A percentile compares a stretch with the other conserved stretches of the same genome.
Conservation (phyloP, 2,888 invertebrate genomes). For the Drosophila basisetae region DNA sequence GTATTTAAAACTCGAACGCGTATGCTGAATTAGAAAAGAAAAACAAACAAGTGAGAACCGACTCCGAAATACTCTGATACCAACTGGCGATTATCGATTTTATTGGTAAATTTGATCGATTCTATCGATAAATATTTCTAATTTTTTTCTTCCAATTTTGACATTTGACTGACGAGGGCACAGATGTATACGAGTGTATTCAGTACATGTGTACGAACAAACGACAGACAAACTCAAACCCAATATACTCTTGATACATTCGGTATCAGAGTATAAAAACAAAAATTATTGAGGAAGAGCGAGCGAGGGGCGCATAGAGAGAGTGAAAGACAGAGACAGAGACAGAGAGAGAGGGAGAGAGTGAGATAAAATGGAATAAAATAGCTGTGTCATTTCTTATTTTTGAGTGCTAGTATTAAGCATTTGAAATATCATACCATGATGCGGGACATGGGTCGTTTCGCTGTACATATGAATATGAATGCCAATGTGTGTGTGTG, state of each 20-base stretch:
- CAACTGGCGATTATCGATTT: background rate
- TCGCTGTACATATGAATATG: conserved; percentile 21
- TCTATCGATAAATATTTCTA: too few species aligned
- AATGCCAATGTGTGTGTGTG: conserved; percentile 25
- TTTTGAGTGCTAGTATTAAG: conserved; percentile 79
- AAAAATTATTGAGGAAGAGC: background rate
- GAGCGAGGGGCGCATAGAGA: background rate
- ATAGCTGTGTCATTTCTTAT: conserved; percentile 74
- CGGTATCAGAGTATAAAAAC: background rate
- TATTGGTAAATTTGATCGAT: background rate
- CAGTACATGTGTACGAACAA: background rate
- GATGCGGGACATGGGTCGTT: conserved; percentile 68
- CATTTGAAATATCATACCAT: conserved; percentile 80
- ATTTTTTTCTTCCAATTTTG: background rate
- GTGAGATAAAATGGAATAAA: conserved; percentile 60
- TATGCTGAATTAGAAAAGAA: background rate
- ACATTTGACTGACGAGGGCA: background rate
- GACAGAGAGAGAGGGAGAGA: background rate
- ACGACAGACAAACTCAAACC: background rate
- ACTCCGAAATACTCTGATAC: background rate
- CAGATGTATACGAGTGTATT: too few species aligned
- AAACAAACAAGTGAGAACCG: background rate
- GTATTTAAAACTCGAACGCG: conserved; percentile 14
- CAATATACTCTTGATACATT: background rate
- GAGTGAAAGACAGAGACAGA: conserved; percentile 5